Percentiles rank a stretch among this genome's conserved stretches.
These are phyloP conservation scores for Spheniscus humboldti DNA, from an alignment of 2,797 vertebrate genomes.

Conservation along the genomic window DNA sequence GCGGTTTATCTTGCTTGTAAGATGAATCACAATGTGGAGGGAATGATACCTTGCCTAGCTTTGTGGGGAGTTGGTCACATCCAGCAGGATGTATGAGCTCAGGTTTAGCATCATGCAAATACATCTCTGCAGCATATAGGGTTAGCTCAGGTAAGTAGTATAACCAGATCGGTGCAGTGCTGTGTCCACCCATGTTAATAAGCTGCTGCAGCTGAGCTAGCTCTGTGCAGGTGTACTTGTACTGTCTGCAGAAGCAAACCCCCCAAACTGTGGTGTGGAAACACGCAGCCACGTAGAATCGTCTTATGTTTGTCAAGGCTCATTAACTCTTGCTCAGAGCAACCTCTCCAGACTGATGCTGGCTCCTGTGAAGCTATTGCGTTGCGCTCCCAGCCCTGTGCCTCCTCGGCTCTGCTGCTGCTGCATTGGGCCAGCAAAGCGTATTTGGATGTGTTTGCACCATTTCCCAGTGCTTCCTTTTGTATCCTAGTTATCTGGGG, in stretches of 20 bases:
- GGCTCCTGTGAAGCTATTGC: neutral
- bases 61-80: neutral
- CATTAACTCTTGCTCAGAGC: neutral
- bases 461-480: neutral
- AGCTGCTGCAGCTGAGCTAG: neutral
- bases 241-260: neutral
- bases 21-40: neutral
- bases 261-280: neutral
- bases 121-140: neutral
- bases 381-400: neutral
- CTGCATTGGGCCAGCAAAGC: neutral
- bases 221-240: neutral
- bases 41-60: neutral
- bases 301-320: neutral
- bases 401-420: neutral
- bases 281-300: neutral
- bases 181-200: neutral
- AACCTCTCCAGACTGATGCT: neutral
- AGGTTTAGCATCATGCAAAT: neutral
- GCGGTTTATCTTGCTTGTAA: neutral
- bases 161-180: neutral
- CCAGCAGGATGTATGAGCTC: neutral
- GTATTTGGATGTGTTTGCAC: neutral
- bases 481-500: neutral
- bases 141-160: neutral